Evolutionary conservation across 2,797 vertebrate species (phyloP).

Genomic region (Protosalanx chinensis): DNA sequence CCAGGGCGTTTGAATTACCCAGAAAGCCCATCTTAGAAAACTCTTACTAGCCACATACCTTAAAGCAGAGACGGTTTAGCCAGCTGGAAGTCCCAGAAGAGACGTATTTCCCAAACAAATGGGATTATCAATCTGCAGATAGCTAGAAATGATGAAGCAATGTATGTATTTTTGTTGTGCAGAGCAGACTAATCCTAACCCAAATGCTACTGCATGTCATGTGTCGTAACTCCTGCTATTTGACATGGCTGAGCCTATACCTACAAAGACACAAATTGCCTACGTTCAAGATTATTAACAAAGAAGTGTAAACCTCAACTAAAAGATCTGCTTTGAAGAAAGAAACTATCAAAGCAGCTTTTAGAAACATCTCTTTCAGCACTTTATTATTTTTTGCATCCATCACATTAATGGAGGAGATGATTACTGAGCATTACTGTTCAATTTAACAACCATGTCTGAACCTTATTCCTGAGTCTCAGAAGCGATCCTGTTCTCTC

Average conservation of each 20-base stretch:
- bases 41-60: not conserved
- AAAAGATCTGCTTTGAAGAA: not conserved
- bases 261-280: not conserved
- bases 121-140: too few species aligned
- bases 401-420: slow-evolving; percentile 43
- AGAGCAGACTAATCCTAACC: not conserved
- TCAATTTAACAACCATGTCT: slow-evolving; percentile 42
- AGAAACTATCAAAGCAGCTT: not conserved
- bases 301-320: not conserved
- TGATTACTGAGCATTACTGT: slow-evolving; percentile 43
- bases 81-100: not conserved
- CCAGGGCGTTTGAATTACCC: not conserved
- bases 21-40: not conserved
- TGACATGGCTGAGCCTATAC: not conserved
- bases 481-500: slow-evolving; percentile 36
- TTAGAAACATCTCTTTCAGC: not conserved
- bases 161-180: not conserved
- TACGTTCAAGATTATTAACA: not conserved
- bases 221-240: not conserved
- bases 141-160: not conserved
- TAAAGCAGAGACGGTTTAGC: not conserved
- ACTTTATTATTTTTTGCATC: slow-evolving; percentile 41
- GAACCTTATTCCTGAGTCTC: slow-evolving; percentile 37
- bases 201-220: not conserved
- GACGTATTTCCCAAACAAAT: not conserved